These are phyloP conservation scores for Drosophila diplacantha DNA, from an alignment of 2,888 invertebrate genomes.

Conservation along the genomic window DNA sequence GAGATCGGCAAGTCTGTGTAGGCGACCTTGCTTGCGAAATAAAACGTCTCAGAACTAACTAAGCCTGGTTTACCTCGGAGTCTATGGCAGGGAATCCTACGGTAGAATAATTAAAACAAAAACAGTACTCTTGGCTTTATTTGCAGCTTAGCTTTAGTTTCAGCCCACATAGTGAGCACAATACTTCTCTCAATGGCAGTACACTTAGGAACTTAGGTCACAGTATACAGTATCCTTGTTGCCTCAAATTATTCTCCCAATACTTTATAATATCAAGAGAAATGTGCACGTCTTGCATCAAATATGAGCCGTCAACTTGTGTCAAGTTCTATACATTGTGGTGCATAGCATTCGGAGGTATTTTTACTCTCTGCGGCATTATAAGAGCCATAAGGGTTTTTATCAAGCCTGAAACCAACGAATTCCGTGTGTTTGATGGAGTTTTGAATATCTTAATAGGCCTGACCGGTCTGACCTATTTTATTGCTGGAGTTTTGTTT, in stretches of 20 bases:
- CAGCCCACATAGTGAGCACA: too few relatives aligned
- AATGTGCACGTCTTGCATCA: not conserved
- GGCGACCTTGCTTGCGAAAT: constrained; percentile 21
- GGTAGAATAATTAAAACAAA: not conserved
- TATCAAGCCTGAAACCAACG: too few relatives aligned
- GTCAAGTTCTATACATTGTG: constrained; percentile 5
- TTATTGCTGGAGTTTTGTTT: not conserved
- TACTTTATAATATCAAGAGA: too few relatives aligned
- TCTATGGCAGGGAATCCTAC: not conserved
- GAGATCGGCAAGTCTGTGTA: constrained; percentile 38
- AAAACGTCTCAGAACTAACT: constrained; percentile 26
- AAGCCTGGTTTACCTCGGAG: not conserved
- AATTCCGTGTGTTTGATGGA: not conserved
- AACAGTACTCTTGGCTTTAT: not conserved
- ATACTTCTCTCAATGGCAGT: not conserved
- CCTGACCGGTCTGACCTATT: not conserved
- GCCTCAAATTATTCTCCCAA: too few relatives aligned
- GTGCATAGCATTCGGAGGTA: not conserved
- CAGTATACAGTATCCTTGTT: not conserved
- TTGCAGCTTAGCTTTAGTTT: not conserved
- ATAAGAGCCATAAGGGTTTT: not conserved
- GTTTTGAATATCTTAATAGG: not conserved
- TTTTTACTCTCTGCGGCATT: not conserved
- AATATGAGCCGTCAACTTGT: not conserved
- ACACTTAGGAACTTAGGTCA: not conserved